Conservation (phyloP, 2,113 vertebrate species). For the Emydura subglobosa region DNA sequence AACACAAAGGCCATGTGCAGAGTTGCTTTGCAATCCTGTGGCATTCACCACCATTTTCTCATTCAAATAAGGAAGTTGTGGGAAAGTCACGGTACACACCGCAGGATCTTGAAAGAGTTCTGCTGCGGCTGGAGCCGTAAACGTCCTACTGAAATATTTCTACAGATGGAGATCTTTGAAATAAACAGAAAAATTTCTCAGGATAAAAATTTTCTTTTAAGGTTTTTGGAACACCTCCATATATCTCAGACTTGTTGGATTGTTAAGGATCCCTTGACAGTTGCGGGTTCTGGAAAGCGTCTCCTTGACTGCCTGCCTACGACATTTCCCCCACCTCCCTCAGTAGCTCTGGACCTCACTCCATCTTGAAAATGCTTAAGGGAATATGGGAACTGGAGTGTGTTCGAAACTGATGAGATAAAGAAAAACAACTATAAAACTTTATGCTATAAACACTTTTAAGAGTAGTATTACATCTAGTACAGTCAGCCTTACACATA, state of each 20-base stretch:
- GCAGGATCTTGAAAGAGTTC: constrained; percentile 66
- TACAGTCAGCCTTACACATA: not conserved
- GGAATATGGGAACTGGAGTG: constrained; percentile 61
- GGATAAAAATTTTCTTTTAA: constrained; percentile 73
- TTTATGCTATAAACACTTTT: constrained; percentile 64
- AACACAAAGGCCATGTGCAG: not conserved
- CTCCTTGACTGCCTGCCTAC: constrained; percentile 65
- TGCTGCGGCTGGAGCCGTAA: constrained; percentile 62
- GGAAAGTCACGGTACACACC: constrained; percentile 23
- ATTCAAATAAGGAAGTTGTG: constrained; percentile 44
- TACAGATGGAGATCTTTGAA: constrained; percentile 78
- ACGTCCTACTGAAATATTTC: constrained; percentile 73
- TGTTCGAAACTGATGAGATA: constrained; percentile 71
- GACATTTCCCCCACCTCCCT: constrained; percentile 36
- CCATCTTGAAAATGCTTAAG: constrained; percentile 67
- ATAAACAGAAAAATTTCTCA: constrained; percentile 76
- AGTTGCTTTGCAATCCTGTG: constrained; percentile 3
- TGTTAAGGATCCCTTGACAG: constrained; percentile 74
- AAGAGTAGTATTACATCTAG: constrained; percentile 35
- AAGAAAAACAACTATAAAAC: constrained; percentile 75
- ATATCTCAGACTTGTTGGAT: constrained; percentile 71
- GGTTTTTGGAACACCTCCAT: constrained; percentile 71
- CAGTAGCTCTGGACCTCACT: constrained; percentile 72
- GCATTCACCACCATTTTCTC: not conserved
- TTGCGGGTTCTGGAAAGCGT: constrained; percentile 73